Conservation (phyloP, 2,888 invertebrate genomes). For the Callyntrura guangdongensis region DNA sequence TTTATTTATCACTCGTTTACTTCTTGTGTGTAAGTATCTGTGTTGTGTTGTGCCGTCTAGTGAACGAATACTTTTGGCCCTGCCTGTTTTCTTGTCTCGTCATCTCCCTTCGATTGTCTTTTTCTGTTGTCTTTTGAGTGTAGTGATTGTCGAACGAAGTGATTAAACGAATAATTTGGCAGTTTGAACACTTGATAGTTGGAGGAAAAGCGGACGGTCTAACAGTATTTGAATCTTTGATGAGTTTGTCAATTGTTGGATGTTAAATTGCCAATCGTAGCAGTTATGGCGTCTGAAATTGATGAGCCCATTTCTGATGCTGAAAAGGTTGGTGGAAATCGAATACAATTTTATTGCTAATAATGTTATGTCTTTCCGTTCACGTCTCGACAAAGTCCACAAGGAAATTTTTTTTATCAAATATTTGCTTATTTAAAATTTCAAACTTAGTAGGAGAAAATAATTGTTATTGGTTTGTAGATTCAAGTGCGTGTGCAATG, state of each 20-base stretch:
- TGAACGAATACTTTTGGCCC: not conserved
- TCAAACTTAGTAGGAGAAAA: too few species aligned
- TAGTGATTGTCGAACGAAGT: not conserved
- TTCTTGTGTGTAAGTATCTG: not conserved
- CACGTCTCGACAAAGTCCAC: too few species aligned
- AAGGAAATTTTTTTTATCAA: too few species aligned
- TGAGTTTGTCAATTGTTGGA: conserved; percentile 24
- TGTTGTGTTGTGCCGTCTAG: not conserved
- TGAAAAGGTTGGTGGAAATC: conserved; percentile 85
- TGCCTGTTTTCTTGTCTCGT: conserved; percentile 11
- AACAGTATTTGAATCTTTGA: conserved; percentile 18
- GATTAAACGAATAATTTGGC: not conserved
- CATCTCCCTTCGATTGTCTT: not conserved
- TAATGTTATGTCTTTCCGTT: too few species aligned
- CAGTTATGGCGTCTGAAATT: conserved; percentile 85
- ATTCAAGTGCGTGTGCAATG: too few species aligned
- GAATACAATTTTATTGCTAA: not conserved
- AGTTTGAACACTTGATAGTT: not conserved
- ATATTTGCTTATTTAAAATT: too few species aligned
- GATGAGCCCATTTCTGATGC: conserved; percentile 85
- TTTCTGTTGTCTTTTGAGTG: not conserved
- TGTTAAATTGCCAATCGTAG: not conserved
- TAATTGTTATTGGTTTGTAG: too few species aligned
- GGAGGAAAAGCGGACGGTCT: not conserved
- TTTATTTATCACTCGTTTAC: conserved; percentile 22